These are phyloP conservation scores for Macrophya annulata DNA, from an alignment of 2,888 invertebrate species.

Conservation along the genomic window DNA sequence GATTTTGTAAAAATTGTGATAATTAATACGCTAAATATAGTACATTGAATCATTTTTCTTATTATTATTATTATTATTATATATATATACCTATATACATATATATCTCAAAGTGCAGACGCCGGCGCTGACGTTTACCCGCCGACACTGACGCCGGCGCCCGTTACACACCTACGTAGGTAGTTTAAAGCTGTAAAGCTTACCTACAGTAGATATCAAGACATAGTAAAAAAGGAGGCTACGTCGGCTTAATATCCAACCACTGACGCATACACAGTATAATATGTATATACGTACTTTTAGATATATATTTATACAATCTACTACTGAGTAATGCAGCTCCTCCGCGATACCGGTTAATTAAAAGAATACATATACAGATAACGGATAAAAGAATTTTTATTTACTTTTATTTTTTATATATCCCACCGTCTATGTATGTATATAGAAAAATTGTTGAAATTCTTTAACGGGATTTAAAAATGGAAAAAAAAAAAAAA, in stretches of 20 bases:
- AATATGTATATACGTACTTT: background rate
- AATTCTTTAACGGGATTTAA: background rate
- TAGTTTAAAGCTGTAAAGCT: too few species aligned
- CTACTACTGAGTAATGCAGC: background rate
- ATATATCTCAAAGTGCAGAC: background rate
- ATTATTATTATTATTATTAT: background rate
- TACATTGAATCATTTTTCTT: background rate
- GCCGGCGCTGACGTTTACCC: background rate
- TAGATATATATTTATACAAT: background rate
- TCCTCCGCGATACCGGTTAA: slow-evolving; percentile 9
- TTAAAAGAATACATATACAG: slow-evolving; percentile 27
- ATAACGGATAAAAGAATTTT: slow-evolving; percentile 16
- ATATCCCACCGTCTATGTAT: background rate
- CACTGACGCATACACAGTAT: background rate
- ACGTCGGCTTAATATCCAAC: background rate
- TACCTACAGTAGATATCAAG: background rate
- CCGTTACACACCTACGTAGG: background rate
- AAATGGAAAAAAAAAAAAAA: too few species aligned
- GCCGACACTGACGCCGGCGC: background rate
- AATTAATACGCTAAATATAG: background rate
- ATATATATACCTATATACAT: background rate
- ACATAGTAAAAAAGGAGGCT: background rate
- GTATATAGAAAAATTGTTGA: background rate
- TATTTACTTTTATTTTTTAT: background rate
- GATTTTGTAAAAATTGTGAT: background rate